These are phyloP conservation scores for Synergus itoensis DNA, from an alignment of 2,888 invertebrate genomes.

Conservation along the genomic window DNA sequence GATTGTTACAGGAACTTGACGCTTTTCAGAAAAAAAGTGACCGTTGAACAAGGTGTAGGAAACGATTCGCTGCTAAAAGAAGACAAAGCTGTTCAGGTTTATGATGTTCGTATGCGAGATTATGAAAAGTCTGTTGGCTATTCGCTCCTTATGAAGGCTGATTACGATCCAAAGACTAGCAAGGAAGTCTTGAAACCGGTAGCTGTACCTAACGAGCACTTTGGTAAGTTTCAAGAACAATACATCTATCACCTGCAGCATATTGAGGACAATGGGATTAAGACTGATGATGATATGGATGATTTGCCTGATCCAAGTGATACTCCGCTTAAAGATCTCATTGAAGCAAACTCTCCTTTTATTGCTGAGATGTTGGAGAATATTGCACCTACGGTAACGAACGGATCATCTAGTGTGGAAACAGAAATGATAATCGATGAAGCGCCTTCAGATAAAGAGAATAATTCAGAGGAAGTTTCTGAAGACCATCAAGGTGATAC, in stretches of 20 bases:
- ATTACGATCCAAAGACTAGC: slow-evolving; percentile 54
- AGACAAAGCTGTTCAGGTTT: slow-evolving; percentile 66
- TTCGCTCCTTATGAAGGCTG: slow-evolving; percentile 63
- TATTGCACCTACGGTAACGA: slow-evolving; percentile 51
- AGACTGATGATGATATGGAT: slow-evolving; percentile 58
- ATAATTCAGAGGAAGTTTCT: not conserved
- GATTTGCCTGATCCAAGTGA: slow-evolving; percentile 61
- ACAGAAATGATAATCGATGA: not conserved
- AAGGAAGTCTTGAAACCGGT: slow-evolving; percentile 54
- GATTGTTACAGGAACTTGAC: slow-evolving; percentile 58
- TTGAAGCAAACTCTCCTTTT: slow-evolving; percentile 66
- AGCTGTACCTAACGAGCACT: slow-evolving; percentile 55
- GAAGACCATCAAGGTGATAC: slow-evolving; percentile 28
- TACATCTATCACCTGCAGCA: slow-evolving; percentile 69
- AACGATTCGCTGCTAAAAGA: slow-evolving; percentile 47
- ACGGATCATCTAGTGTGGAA: slow-evolving; percentile 47
- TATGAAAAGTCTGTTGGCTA: slow-evolving; percentile 72
- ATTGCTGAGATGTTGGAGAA: slow-evolving; percentile 63
- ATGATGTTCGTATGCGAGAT: slow-evolving; percentile 64
- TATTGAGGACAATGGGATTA: slow-evolving; percentile 65
- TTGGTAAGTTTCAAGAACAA: slow-evolving; percentile 71
- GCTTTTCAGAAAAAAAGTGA: slow-evolving; percentile 60
- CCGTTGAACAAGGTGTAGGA: slow-evolving; percentile 60
- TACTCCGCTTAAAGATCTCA: slow-evolving; percentile 66
- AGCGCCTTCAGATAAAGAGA: not conserved